Evolutionary conservation across 1,140 invertebrate genomes (phyloP).

Genomic region (Euschistus heros): DNA sequence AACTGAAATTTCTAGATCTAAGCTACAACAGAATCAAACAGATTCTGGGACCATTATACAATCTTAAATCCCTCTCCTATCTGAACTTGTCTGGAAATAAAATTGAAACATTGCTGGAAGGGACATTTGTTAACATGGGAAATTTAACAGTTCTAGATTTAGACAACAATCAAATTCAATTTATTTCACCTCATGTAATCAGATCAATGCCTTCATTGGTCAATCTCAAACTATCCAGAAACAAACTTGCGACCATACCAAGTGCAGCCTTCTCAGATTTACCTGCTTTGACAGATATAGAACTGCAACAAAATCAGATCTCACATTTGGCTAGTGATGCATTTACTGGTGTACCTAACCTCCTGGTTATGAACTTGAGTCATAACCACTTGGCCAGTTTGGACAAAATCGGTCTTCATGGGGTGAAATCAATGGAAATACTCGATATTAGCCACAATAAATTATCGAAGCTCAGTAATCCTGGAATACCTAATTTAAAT

Average conservation of each 20-base stretch:
- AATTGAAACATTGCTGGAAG: slow-evolving; percentile 55
- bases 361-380: slow-evolving; percentile 72
- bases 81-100: slow-evolving; percentile 61
- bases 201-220: slow-evolving; percentile 41
- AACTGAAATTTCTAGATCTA: slow-evolving; percentile 58
- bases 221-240: slow-evolving; percentile 53
- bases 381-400: slow-evolving; percentile 59
- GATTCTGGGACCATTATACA: slow-evolving; percentile 53
- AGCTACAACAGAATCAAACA: slow-evolving; percentile 53
- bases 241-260: slow-evolving; percentile 42
- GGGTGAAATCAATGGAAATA: slow-evolving; percentile 63
- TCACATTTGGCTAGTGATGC: slow-evolving; percentile 58
- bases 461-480: slow-evolving; percentile 52
- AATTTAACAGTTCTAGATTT: slow-evolving; percentile 62
- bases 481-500: slow-evolving; percentile 55
- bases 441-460: slow-evolving; percentile 67
- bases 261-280: slow-evolving; percentile 65
- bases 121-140: slow-evolving; percentile 58
- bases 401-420: slow-evolving; percentile 57
- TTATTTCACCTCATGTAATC: slow-evolving; percentile 65
- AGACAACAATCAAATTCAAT: slow-evolving; percentile 67
- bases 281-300: slow-evolving; percentile 56
- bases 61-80: slow-evolving; percentile 49
- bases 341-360: slow-evolving; percentile 62
- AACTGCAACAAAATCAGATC: slow-evolving; percentile 56